Percentiles rank a stretch among this genome's conserved stretches.
phyloP scores from a whole-genome alignment of 2,113 vertebrate genomes.

The Epinephelus cyanopodus region DNA sequence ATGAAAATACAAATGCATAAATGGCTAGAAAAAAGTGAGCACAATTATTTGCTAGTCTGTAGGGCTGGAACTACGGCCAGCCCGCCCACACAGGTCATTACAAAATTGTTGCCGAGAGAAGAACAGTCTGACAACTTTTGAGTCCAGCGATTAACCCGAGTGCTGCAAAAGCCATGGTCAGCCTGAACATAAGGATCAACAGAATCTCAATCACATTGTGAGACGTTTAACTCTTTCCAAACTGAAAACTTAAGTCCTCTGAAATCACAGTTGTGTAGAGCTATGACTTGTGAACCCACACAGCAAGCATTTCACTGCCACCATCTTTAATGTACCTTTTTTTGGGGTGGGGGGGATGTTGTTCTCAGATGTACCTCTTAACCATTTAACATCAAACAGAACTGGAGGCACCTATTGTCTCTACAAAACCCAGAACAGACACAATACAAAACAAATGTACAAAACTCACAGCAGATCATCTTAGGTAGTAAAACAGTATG shows the following conservation, averaged over 20 bases:
- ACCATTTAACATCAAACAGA: slow-evolving; percentile 62
- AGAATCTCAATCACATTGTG: slow-evolving; percentile 36
- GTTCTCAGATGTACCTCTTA: slow-evolving; percentile 58
- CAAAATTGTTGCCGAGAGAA: slow-evolving; percentile 63
- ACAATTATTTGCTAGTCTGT: slow-evolving; percentile 59
- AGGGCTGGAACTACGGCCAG: slow-evolving; percentile 28
- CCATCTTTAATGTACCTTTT: slow-evolving; percentile 72
- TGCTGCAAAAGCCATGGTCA: slow-evolving; percentile 26
- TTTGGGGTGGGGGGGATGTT: background rate
- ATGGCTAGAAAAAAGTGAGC: slow-evolving; percentile 71
- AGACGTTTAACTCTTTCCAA: background rate
- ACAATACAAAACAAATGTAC: slow-evolving; percentile 79
- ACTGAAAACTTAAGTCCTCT: slow-evolving; percentile 31
- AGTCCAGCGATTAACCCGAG: slow-evolving; percentile 52
- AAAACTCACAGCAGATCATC: slow-evolving; percentile 80
- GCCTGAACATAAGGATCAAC: slow-evolving; percentile 31
- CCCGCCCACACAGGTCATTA: slow-evolving; percentile 50
- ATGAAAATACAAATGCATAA: slow-evolving; percentile 74
- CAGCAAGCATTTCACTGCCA: slow-evolving; percentile 45
- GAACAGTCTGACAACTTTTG: slow-evolving; percentile 56
- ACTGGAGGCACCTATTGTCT: slow-evolving; percentile 77
- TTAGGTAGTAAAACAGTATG: slow-evolving; percentile 82
- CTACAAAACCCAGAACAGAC: slow-evolving; percentile 73
- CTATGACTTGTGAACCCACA: slow-evolving; percentile 84
- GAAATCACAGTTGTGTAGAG: slow-evolving; percentile 21